A percentile compares a stretch with the other conserved stretches of the same genome.
These are phyloP conservation scores for Bombus difficillimus DNA, from an alignment of 1,140 invertebrate species.

Conservation along the genomic window DNA sequence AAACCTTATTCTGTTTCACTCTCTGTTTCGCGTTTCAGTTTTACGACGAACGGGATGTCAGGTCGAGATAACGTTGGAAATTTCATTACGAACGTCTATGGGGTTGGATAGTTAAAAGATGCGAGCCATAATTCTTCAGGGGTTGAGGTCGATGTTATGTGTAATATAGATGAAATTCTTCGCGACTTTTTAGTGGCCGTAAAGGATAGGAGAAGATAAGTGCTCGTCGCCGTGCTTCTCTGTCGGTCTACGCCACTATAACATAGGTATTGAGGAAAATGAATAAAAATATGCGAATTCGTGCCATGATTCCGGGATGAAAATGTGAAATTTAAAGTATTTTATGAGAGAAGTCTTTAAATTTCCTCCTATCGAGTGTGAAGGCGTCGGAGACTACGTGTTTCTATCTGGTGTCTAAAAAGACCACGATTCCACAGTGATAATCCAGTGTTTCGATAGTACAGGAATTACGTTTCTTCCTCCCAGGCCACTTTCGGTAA, in stretches of 20 bases:
- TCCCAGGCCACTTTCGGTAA: constrained; percentile 12
- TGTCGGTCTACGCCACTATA: neutral
- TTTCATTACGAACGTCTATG: neutral
- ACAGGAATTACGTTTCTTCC: constrained; percentile 12
- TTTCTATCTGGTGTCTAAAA: too few species aligned
- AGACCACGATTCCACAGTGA: neutral
- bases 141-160: neutral
- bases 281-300: neutral
- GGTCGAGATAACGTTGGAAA: neutral
- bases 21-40: neutral
- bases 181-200: neutral
- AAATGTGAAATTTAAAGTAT: neutral
- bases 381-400: neutral
- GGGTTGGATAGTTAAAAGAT: neutral
- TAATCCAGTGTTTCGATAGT: neutral
- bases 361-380: too few species aligned
- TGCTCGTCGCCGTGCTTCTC: neutral
- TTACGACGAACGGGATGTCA: neutral
- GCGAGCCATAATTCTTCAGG: neutral
- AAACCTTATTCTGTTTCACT: neutral
- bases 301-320: neutral
- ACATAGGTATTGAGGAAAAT: neutral
- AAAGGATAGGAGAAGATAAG: neutral
- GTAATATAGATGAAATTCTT: constrained; percentile 8
- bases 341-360: too few species aligned